Conservation (phyloP, 2,797 vertebrate species). For the Acrossocheilus wenchowensis region DNA sequence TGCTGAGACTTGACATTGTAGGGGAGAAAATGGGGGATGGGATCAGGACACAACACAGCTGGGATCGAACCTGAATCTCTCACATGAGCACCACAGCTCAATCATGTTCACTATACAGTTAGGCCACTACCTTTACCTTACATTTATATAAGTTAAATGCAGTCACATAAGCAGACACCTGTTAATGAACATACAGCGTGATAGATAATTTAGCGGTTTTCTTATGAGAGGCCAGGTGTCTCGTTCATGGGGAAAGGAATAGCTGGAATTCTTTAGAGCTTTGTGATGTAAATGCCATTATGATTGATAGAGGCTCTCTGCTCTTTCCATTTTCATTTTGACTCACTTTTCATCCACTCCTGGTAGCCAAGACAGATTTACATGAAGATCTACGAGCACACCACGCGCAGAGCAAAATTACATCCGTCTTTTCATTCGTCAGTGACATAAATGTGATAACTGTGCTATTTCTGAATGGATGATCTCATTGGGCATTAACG, state of each 20-base stretch:
- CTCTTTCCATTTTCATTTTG: constrained; percentile 46
- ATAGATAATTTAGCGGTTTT: not conserved
- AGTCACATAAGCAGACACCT: not conserved
- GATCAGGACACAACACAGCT: not conserved
- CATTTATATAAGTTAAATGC: not conserved
- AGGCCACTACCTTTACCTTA: not conserved
- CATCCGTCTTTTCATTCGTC: constrained; percentile 27
- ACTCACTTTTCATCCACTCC: constrained; percentile 29
- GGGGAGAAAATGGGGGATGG: not conserved
- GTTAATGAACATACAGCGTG: not conserved
- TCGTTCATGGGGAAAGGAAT: not conserved
- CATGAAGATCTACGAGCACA: constrained; percentile 44
- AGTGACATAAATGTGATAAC: constrained; percentile 40
- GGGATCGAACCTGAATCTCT: not conserved
- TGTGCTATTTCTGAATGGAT: constrained; percentile 36
- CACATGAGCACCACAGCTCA: not conserved
- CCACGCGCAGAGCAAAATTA: not conserved
- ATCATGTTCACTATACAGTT: not conserved
- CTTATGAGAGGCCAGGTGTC: constrained; percentile 21
- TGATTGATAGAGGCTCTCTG: constrained; percentile 39
- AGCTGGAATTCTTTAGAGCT: not conserved
- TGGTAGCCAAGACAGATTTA: constrained; percentile 30
- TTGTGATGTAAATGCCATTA: constrained; percentile 17
- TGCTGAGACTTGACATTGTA: not conserved
- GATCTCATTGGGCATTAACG: constrained; percentile 9